Percentiles rank a stretch among this genome's conserved stretches.
These are phyloP conservation scores for Spinus olivaceus DNA, from an alignment of 2,797 vertebrate genomes.

Conservation along the genomic window DNA sequence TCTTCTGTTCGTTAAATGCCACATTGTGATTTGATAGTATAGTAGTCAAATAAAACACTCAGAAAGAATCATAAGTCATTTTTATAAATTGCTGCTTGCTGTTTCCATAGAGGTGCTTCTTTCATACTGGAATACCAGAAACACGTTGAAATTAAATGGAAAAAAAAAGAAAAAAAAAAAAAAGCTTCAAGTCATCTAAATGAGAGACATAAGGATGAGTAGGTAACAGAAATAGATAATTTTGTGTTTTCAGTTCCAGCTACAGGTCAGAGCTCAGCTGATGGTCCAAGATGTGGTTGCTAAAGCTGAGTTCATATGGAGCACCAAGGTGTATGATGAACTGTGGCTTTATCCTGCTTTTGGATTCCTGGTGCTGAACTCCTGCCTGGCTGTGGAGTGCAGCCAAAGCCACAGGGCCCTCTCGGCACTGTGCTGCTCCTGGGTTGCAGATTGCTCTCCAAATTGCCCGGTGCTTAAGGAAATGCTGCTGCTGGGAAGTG, in stretches of 20 bases:
- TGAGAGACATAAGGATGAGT: neutral
- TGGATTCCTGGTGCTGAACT: neutral
- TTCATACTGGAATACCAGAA: neutral
- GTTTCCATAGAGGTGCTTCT: neutral
- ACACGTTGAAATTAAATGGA: neutral
- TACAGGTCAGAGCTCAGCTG: neutral
- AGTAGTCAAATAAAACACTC: neutral
- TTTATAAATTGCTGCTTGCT: neutral
- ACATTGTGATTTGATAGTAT: neutral
- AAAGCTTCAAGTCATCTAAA: neutral
- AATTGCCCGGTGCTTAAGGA: neutral
- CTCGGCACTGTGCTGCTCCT: neutral
- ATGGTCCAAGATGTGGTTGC: neutral
- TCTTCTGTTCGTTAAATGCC: neutral
- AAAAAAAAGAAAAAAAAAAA: neutral
- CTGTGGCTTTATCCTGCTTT: neutral
- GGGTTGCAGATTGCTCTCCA: neutral
- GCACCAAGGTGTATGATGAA: neutral
- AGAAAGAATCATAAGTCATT: neutral
- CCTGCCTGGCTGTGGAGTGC: accelerated
- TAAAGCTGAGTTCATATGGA: accelerated
- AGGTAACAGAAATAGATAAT: neutral
- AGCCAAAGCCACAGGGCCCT: neutral
- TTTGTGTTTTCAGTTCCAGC: neutral
- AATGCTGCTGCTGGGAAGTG: neutral